Conservation (phyloP, 2,797 vertebrate species). For the Argyrosomus regius region DNA sequence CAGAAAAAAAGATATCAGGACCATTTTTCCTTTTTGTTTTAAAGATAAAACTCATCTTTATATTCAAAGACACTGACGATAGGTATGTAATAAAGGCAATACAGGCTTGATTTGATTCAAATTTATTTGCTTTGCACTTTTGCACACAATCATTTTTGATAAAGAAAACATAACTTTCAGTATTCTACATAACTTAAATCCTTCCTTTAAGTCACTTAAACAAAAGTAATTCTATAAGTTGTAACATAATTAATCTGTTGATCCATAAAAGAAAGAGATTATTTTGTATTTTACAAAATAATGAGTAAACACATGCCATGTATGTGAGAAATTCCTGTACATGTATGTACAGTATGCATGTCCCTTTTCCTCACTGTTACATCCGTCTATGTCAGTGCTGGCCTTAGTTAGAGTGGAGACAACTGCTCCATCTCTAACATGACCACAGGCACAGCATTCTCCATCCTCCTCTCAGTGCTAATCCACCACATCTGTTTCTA, state of each 20-base stretch:
- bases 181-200: background rate
- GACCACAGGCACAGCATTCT: background rate
- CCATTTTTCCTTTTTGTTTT: background rate
- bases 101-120: background rate
- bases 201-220: background rate
- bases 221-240: background rate
- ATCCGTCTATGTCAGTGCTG: conserved; percentile 11
- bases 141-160: conserved; percentile 23
- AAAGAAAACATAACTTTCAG: background rate
- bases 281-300: background rate
- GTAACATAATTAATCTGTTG: background rate
- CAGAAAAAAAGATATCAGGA: background rate
- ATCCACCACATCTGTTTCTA: conserved; percentile 43
- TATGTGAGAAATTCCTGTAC: background rate
- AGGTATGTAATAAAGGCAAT: background rate
- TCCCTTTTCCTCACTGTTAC: background rate
- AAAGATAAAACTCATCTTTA: background rate
- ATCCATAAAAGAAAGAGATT: conserved; percentile 1
- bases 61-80: background rate
- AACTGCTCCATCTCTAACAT: conserved; percentile 9
- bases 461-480: conserved; percentile 13
- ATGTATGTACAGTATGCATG: background rate
- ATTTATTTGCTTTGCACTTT: background rate
- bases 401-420: background rate
- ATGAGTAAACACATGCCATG: conserved; percentile 7